phyloP scores from a whole-genome alignment of 1,140 invertebrate species.

The Rhagoletis zephyria region DNA sequence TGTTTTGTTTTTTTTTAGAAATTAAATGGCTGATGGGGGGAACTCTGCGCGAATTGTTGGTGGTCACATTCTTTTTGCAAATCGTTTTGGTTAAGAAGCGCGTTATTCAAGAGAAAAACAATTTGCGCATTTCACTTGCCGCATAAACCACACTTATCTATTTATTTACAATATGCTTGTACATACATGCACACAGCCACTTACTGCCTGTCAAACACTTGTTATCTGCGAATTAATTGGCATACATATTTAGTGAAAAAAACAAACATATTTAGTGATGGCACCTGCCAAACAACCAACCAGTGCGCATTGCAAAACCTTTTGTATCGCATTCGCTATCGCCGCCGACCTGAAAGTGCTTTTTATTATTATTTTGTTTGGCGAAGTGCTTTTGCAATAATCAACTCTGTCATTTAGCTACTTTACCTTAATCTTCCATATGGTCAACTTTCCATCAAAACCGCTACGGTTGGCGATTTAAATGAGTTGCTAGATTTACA shows the following conservation, averaged over 20 bases:
- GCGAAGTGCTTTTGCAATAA: neutral
- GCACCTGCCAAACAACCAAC: neutral
- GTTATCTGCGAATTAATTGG: slow-evolving; percentile 26
- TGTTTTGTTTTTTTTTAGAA: neutral
- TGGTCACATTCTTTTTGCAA: neutral
- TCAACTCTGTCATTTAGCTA: neutral
- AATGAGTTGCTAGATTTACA: neutral
- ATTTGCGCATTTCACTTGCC: slow-evolving; percentile 12
- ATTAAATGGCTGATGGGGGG: neutral
- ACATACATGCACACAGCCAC: neutral
- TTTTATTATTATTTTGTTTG: neutral
- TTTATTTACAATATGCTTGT: neutral
- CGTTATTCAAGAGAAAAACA: neutral
- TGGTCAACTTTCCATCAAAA: slow-evolving; percentile 35
- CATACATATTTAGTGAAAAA: neutral
- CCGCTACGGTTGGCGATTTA: neutral
- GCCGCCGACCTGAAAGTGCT: neutral
- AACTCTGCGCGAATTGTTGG: neutral
- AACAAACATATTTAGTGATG: neutral
- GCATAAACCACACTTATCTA: neutral
- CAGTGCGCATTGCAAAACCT: neutral
- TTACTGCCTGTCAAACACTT: neutral
- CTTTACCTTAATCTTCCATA: no score
- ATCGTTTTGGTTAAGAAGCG: neutral
- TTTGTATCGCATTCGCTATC: neutral